phyloP scores from a whole-genome alignment of 2,113 vertebrate species.

The Pan troglodytes region NHGRI_mPanTro3-v2.1_pri NC_086015.1:33542001-33542500 shows the following conservation, averaged over 20 bases:
- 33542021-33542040: neutral
- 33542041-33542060: neutral
- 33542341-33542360: neutral
- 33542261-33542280: neutral
- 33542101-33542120: neutral
- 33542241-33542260: neutral
- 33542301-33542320: neutral
- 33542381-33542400: neutral
- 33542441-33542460: neutral
- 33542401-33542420: neutral
- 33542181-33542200: neutral
- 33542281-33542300: neutral
- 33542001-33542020: neutral
- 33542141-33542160: fast-evolving
- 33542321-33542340: neutral
- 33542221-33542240: neutral
- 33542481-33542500: no score
- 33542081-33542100: neutral
- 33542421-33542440: neutral
- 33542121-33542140: neutral
- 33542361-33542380: neutral
- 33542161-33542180: neutral
- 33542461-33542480: no score
- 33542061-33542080: neutral
- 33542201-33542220: neutral